Conservation (phyloP, 2,113 vertebrate genomes). For the Speoplatyrhinus poulsoni region DNA sequence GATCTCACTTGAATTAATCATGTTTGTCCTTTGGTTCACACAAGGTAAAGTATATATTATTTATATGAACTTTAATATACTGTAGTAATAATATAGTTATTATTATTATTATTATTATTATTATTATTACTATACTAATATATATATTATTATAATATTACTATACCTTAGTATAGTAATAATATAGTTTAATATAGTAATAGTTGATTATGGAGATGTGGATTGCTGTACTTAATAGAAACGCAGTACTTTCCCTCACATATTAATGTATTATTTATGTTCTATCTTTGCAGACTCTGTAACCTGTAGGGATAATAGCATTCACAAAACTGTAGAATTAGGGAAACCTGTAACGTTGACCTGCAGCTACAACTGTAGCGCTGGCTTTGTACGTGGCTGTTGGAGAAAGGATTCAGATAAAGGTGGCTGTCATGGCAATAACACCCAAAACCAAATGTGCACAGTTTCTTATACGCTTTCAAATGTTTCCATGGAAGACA, state of each 20-base stretch:
- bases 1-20: conserved; percentile 33
- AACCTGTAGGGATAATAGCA: conserved; percentile 11
- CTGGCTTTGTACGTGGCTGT: conserved; percentile 64
- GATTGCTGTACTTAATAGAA: no score
- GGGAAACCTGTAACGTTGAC: conserved; percentile 54
- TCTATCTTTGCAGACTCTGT: conserved; percentile 53
- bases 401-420: conserved; percentile 49
- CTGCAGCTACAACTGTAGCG: conserved; percentile 75
- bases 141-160: neutral
- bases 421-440: neutral
- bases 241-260: neutral
- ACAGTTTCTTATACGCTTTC: conserved; percentile 35
- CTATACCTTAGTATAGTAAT: neutral
- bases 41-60: conserved; percentile 55
- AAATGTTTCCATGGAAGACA: conserved; percentile 48
- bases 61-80: neutral
- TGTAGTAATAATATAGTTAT: neutral
- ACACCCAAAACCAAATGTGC: conserved; percentile 41
- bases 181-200: neutral
- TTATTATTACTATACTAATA: no score
- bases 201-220: no score
- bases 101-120: no score
- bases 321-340: conserved; percentile 40
- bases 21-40: conserved; percentile 46
- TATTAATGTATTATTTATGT: neutral